Base-by-base conservation (phyloP, 2,888 invertebrate genomes). In the Oligia fasciuncula region DNA sequence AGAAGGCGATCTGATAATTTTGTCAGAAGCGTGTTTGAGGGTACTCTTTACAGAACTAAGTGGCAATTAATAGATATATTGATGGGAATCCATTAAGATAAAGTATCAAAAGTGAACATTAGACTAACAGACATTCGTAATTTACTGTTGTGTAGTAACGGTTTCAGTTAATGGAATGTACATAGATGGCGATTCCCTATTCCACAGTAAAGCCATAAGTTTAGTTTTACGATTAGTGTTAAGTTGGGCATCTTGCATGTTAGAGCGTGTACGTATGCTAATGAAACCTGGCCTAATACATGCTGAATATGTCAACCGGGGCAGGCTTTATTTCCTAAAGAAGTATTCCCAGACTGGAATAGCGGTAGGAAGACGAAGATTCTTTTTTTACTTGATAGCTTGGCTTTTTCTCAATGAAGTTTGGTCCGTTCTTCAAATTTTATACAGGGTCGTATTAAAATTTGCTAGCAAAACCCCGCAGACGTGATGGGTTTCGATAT, bases 191-290 rank as follows among this genome's bases (percentile, higher is more conserved):
- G 63, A 79, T 76, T 68, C 43, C 43, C 54, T 74, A 76, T 85
- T 83, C 40, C 76, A 65, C 72, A 54, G 72, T 65, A 19, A 66
- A 49, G 49, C 77, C 40, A 62, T 85, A 73, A 73, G 65, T 80
- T 83, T 69, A 85, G 74, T 83, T 85, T 83, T 80, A 78, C 76
- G 80, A 78, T 77, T 75, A 72, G 65, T 62, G 54, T 73, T 67
- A 62, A 62, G n/a, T 49, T 49, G n/a, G 49, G 40, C 43, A 57
- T 17, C 54, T 54, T 11, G 35, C 66, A 67, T 68, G 71, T 67
- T 60, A 43, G 43, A 68, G 40, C 57, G 66, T 72, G 73, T 75
- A 57, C 70, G 40, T 79, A 74, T 74, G 80, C 74, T 74, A 74
- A 76, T 23, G 49, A 43, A 67, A 74, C 51, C 62, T 40, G 43